Percentiles rank a stretch among this genome's conserved stretches.
phyloP scores from a whole-genome alignment of 2,113 vertebrate genomes.

The Pardalotus punctatus region DNA sequence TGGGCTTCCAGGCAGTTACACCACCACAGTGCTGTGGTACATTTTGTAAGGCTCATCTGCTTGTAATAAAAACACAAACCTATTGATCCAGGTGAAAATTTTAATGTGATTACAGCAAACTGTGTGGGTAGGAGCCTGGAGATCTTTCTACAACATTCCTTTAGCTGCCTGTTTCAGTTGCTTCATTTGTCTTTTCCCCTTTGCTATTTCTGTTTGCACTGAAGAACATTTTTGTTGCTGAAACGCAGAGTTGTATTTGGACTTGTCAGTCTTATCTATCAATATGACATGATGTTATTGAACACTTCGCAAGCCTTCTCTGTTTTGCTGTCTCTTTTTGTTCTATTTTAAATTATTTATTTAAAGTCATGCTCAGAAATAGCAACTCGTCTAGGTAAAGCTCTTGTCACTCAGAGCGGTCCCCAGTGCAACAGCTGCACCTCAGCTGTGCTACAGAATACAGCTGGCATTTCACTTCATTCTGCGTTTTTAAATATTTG shows the following conservation, averaged over 20 bases:
- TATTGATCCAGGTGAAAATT: not conserved
- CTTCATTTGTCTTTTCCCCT: not conserved
- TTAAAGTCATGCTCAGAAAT: not conserved
- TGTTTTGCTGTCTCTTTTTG: not conserved
- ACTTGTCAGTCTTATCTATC: slow-evolving; percentile 13
- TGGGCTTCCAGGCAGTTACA: not conserved
- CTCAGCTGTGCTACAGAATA: not conserved
- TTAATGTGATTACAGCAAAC: not conserved
- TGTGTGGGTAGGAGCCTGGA: not conserved
- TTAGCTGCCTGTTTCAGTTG: not conserved
- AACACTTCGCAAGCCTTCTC: not conserved
- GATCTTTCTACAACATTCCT: accelerated
- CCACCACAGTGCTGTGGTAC: accelerated
- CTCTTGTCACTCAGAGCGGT: not conserved
- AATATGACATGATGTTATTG: not conserved
- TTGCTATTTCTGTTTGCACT: not conserved
- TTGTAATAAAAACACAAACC: not conserved
- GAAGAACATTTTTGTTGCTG: not conserved
- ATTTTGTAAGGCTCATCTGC: accelerated
- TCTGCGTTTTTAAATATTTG: not conserved
- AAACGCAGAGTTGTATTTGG: not conserved
- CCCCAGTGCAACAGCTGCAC: not conserved
- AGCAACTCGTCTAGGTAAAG: not conserved
- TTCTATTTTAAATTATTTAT: not conserved
- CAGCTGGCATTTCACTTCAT: not conserved